phyloP scores from a whole-genome alignment of 2,797 vertebrate genomes.

The Brotula barbata region DNA sequence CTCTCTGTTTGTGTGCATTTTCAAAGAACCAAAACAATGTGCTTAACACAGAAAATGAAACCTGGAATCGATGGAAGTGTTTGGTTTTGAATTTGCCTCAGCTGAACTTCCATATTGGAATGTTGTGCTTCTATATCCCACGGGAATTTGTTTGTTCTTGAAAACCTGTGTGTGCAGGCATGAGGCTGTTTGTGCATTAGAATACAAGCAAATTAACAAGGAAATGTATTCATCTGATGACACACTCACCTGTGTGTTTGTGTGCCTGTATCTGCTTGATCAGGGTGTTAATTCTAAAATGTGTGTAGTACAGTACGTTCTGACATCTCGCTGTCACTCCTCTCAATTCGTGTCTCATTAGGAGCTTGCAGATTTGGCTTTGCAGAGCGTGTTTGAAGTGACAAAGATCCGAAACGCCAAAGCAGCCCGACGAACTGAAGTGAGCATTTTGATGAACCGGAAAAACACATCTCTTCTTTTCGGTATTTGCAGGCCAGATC shows the following conservation, averaged over 20 bases:
- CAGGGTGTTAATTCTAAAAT: conserved; percentile 8
- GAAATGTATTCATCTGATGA: conserved; percentile 12
- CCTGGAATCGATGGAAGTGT: conserved; percentile 13
- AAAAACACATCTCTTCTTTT: too few species aligned
- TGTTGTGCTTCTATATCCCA: not conserved
- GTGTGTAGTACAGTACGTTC: not conserved
- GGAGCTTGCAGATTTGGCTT: too few species aligned
- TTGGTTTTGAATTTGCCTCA: not conserved
- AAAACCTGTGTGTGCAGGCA: conserved; percentile 6
- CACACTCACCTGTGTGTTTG: conserved; percentile 10
- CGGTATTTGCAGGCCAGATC: too few species aligned
- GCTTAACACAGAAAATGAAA: not conserved
- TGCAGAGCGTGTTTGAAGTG: too few species aligned
- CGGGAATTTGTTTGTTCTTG: conserved; percentile 13
- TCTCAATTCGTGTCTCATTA: too few species aligned
- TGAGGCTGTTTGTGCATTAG: conserved; percentile 21
- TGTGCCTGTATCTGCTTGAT: not conserved
- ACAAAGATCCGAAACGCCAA: too few species aligned
- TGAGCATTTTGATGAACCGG: too few species aligned
- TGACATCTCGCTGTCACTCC: too few species aligned
- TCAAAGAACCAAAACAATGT: conserved; percentile 24
- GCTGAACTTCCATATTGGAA: not conserved
- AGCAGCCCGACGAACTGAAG: too few species aligned
- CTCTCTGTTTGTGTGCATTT: conserved; percentile 10
- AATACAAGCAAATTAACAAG: conserved; percentile 15